phyloP scores from a whole-genome alignment of 2,113 vertebrate species.

The Phyllostomus hastatus region DNA sequence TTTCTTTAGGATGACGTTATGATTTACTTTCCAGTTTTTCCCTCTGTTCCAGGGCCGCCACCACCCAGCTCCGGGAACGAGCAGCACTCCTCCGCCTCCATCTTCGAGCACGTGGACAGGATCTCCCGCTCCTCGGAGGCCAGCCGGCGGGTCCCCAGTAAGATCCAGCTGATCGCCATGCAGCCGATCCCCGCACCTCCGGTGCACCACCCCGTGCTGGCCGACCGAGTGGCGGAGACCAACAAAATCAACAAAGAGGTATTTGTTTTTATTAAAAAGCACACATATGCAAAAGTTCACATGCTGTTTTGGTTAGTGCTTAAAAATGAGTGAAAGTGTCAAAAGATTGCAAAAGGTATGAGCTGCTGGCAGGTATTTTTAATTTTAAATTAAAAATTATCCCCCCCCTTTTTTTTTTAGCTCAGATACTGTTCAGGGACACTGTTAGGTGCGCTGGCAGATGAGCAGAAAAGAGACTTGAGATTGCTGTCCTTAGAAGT shows the following conservation, averaged over 20 bases:
- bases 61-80: conserved; percentile 82
- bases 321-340: not conserved
- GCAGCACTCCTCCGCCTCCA: conserved; percentile 92
- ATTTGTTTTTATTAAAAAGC: conserved; percentile 15
- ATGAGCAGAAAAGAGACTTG: not conserved
- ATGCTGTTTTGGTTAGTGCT: not conserved
- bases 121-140: conserved; percentile 89
- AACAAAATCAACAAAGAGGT: conserved; percentile 97
- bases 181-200: conserved; percentile 93
- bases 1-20: not conserved
- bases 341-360: not conserved
- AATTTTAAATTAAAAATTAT: not conserved
- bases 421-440: not conserved
- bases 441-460: no score
- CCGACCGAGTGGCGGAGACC: conserved; percentile 86
- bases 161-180: conserved; percentile 98
- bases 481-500: not conserved
- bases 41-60: conserved; percentile 84
- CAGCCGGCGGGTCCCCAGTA: conserved; percentile 89
- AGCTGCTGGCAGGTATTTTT: not conserved
- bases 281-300: no score
- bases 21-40: not conserved
- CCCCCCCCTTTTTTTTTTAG: not conserved
- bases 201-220: conserved; percentile 79
- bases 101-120: conserved; percentile 96